Evolutionary conservation across 2,888 invertebrate genomes (phyloP).

Genomic region (Dorcus hopei): DNA sequence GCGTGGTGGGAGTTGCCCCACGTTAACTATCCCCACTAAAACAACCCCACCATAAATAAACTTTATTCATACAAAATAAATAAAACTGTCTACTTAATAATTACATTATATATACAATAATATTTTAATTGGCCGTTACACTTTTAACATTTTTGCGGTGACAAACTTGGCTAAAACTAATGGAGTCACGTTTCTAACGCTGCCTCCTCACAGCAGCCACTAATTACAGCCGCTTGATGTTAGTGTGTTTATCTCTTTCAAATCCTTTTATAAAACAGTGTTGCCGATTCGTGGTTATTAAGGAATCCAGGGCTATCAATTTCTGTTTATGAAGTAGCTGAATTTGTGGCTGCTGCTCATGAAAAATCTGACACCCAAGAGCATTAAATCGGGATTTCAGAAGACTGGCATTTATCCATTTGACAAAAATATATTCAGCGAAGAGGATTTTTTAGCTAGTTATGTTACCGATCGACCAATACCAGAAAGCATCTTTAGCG

Average conservation of each 20-base stretch:
- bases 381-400: not conserved
- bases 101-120: too few species aligned
- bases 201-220: not conserved
- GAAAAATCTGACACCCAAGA: conserved; percentile 1
- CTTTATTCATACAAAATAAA: too few species aligned
- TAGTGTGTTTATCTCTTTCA: not conserved
- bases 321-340: not conserved
- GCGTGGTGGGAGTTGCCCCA: too few species aligned
- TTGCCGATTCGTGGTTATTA: not conserved
- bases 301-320: not conserved
- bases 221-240: not conserved
- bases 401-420: not conserved
- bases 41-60: too few species aligned
- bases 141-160: too few species aligned
- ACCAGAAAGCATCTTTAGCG: not conserved
- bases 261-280: not conserved
- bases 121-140: too few species aligned
- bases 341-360: not conserved
- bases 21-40: too few species aligned
- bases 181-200: not conserved
- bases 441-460: not conserved
- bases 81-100: too few species aligned
- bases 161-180: not conserved
- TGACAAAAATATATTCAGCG: not conserved
- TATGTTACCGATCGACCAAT: not conserved